Conservation (phyloP, 1,140 invertebrate genomes). For the Lineus longissimus region DNA sequence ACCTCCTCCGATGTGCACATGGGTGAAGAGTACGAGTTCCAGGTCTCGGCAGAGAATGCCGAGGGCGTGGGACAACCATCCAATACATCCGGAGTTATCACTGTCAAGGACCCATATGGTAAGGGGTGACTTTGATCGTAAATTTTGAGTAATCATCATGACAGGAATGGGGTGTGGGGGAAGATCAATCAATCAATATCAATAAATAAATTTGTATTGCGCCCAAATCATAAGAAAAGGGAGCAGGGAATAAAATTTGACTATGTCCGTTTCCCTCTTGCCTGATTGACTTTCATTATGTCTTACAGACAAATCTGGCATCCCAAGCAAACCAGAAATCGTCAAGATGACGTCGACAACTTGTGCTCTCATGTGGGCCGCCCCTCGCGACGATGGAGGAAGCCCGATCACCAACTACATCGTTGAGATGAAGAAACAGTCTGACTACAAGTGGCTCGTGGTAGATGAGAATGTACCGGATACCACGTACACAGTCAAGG, state of each 20-base stretch:
- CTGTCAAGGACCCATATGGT: conserved; percentile 25
- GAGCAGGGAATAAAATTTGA: too few relatives aligned
- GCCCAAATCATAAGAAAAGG: too few relatives aligned
- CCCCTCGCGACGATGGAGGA: conserved; percentile 48
- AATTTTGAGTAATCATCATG: conserved; percentile 90
- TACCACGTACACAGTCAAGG: conserved; percentile 80
- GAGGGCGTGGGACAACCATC: conserved; percentile 65
- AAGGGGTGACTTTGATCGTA: background rate
- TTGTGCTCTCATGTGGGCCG: conserved; percentile 45
- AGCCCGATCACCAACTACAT: conserved; percentile 43
- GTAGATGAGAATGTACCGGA: conserved; percentile 56
- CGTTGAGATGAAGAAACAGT: conserved; percentile 62
- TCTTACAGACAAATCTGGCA: conserved; percentile 71
- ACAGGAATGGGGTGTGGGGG: conserved; percentile 94
- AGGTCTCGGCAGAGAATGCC: conserved; percentile 89
- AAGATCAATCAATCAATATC: conserved; percentile 90
- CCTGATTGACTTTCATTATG: background rate
- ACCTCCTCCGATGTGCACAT: conserved; percentile 67
- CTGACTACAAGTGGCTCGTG: conserved; percentile 71
- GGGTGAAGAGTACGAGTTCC: conserved; percentile 91
- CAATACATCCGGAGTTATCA: conserved; percentile 60
- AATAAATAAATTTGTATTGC: too few relatives aligned
- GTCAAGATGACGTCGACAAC: conserved; percentile 53
- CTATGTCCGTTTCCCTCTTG: too few relatives aligned
- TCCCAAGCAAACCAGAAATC: conserved; percentile 83